phyloP scores from a whole-genome alignment of 2,113 vertebrate species.

The Ranitomeya imitator region DNA sequence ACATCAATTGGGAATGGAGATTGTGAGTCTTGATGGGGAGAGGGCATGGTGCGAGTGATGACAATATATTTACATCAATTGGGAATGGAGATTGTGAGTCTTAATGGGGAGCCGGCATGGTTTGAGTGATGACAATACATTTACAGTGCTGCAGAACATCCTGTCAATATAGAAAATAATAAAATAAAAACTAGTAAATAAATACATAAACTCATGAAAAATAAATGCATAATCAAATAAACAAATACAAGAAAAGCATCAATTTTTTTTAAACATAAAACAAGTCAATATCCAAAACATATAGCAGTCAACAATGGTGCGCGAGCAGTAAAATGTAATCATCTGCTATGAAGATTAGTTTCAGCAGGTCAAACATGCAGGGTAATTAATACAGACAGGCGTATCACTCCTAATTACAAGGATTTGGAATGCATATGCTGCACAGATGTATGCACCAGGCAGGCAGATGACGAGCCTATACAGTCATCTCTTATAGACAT shows the following conservation, averaged over 20 bases:
- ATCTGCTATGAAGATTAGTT: constrained; percentile 21
- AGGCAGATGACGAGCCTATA: constrained; percentile 34
- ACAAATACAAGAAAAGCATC: not conserved
- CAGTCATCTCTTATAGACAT: not conserved
- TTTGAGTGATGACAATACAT: too few relatives aligned
- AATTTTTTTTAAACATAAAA: not conserved
- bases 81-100: too few relatives aligned
- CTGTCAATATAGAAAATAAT: too few relatives aligned
- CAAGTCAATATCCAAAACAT: not conserved
- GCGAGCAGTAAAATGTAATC: constrained; percentile 22
- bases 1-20: too few relatives aligned
- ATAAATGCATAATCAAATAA: too few relatives aligned
- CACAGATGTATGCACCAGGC: constrained; percentile 23
- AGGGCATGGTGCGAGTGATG: too few relatives aligned
- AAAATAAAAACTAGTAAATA: too few relatives aligned
- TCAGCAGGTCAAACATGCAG: constrained; percentile 37
- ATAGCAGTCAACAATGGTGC: not conserved
- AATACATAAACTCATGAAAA: too few relatives aligned
- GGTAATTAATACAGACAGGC: constrained; percentile 36
- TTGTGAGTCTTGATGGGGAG: too few relatives aligned
- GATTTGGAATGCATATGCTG: constrained; percentile 16
- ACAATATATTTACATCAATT: too few relatives aligned
- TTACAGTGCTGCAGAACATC: too few relatives aligned
- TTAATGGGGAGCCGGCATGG: too few relatives aligned
- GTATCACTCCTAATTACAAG: constrained; percentile 14